Base-by-base conservation (phyloP, 2,888 invertebrate species). In the Macrosoma leucophasiata region DNA sequence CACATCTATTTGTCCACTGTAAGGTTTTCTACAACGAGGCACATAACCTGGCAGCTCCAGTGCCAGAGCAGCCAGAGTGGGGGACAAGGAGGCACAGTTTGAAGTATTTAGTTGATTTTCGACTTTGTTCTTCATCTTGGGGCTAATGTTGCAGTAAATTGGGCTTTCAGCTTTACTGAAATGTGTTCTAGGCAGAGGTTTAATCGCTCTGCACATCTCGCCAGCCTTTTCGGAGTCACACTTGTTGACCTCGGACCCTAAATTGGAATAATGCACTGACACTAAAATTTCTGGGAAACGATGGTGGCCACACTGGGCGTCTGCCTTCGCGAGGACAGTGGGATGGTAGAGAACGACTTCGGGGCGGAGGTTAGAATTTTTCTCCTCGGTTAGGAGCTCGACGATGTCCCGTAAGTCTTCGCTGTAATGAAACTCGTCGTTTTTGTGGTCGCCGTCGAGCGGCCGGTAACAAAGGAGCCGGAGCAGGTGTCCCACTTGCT, bases 1-100 rank as follows among this genome's bases (percentile, higher is more conserved):
- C 10, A 56, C 53, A 11, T 62, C 65, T 21, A 73, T 4, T 18
- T 65, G 51, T 29, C 62, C 65, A 48, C 50, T 62, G 36, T 62
- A 65, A 2, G 74, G 77, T 34, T 54, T 75, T 32, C 73, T 69
- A 46, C 71, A 62, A 20, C 77, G 66, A 20, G 85, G 84, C 1
- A 84, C 76, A 53, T 67, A 85, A 1, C 85, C 85, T 21, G 85
- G 85, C 27, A 85, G 50, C 60, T 85, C 84, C 18, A 84, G 42
- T 9, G 84, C 84, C 14, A 85, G 48, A 17, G 85, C 85, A 36
- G 76, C 75, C 14, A 84, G 43, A 20, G 81, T 81, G 1, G 85
- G 85, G 5, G 85, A 85, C 40, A 84, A 33, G 12, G 66, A 65
- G 20, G 51, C 55, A 13, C 49, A 47, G 33, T 49, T 46, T 12